These are phyloP conservation scores for Drosophila neonasuta DNA, from an alignment of 2,888 invertebrate genomes.

Conservation along the genomic window DNA sequence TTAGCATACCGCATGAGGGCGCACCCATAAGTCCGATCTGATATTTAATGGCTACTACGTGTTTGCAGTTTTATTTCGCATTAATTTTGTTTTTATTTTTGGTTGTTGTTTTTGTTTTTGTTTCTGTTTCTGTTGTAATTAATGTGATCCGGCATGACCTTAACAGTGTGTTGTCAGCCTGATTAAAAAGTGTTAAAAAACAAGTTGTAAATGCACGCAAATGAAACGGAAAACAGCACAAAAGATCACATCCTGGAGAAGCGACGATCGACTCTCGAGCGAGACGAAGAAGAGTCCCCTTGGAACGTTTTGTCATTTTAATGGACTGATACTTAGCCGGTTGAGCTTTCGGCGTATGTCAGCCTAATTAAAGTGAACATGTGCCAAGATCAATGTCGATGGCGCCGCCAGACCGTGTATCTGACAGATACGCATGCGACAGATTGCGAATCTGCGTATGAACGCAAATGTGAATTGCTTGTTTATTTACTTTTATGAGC, in stretches of 20 bases:
- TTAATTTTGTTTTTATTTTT: conserved; percentile 21
- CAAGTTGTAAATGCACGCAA: conserved; percentile 69
- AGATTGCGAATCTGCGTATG: conserved; percentile 18
- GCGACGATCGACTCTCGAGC: not conserved
- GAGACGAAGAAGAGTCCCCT: conserved; percentile 4
- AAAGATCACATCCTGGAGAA: conserved; percentile 21
- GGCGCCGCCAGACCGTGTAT: conserved; percentile 63
- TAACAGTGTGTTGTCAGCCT: conserved; percentile 72
- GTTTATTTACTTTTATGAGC: conserved; percentile 29
- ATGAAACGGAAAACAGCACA: conserved; percentile 56
- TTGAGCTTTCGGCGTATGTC: conserved; percentile 47
- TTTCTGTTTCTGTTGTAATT: conserved; percentile 56
- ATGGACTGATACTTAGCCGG: conserved; percentile 38
- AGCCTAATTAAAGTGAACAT: conserved; percentile 76
- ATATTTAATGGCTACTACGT: conserved; percentile 70
- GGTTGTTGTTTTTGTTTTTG: conserved; percentile 16
- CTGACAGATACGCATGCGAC: conserved; percentile 48
- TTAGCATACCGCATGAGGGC: conserved; percentile 60
- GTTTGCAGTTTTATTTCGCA: conserved; percentile 43
- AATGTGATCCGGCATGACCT: conserved; percentile 72
- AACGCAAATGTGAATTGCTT: conserved; percentile 39
- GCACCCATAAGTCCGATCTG: conserved; percentile 45
- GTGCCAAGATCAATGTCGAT: conserved; percentile 76
- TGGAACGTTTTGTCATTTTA: conserved; percentile 65
- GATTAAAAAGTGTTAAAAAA: conserved; percentile 74